phyloP scores from a whole-genome alignment of 1,140 invertebrate genomes.

The Bombus affinis region DNA sequence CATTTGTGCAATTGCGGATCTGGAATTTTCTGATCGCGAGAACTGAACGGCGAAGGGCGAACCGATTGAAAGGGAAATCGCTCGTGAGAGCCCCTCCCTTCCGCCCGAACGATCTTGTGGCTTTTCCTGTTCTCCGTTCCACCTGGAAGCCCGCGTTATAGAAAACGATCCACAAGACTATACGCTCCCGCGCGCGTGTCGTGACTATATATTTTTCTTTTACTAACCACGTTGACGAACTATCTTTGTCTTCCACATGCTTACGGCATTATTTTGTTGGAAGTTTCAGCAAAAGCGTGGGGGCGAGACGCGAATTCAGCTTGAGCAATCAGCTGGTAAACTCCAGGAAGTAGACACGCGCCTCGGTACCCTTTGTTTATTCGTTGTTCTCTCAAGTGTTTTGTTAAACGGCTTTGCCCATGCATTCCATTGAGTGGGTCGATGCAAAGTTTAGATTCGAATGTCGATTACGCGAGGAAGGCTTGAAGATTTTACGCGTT shows the following conservation, averaged over 20 bases:
- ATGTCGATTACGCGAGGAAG: neutral
- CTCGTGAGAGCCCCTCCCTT: conserved; percentile 59
- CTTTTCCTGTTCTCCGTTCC: conserved; percentile 47
- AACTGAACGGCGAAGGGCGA: conserved; percentile 61
- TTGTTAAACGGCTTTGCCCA: neutral
- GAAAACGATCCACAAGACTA: conserved; percentile 1
- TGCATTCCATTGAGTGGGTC: neutral
- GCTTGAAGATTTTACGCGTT: conserved; percentile 5
- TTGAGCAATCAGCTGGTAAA: neutral
- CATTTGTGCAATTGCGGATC: conserved; percentile 70
- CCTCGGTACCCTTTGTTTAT: neutral
- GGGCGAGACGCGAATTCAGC: neutral
- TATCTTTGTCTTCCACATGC: neutral
- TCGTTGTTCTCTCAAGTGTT: neutral
- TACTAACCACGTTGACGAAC: neutral
- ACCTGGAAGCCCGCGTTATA: neutral
- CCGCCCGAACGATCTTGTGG: conserved; percentile 52
- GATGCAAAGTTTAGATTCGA: neutral
- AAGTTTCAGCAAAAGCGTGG: neutral
- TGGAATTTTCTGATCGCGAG: conserved; percentile 53
- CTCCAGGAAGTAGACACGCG: neutral
- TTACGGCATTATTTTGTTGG: neutral
- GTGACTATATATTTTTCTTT: neutral
- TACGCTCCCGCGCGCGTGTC: neutral
- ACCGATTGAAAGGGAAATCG: conserved; percentile 67